phyloP scores from a whole-genome alignment of 2,113 vertebrate species.

The Seriola quinqueradiata region DNA sequence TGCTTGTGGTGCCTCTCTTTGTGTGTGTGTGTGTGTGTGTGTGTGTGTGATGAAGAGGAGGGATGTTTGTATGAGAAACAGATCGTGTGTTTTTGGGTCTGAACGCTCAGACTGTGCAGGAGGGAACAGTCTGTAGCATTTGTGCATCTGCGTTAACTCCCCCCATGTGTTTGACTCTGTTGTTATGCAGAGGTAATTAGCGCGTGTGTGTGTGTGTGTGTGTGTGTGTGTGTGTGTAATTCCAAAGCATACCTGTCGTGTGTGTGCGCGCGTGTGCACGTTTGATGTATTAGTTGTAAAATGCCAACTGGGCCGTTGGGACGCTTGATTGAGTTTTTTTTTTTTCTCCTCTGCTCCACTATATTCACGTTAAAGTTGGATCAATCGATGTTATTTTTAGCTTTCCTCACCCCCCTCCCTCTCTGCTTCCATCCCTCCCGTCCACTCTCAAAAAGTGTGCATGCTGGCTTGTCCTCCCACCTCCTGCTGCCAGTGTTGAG shows the following conservation, averaged over 20 bases:
- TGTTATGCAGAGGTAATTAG: slow-evolving; percentile 15
- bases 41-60: not conserved
- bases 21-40: slow-evolving; percentile 1
- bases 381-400: slow-evolving; percentile 57
- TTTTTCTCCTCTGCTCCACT: not conserved
- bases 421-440: not conserved
- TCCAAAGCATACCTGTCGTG: not conserved
- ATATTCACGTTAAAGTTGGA: slow-evolving; percentile 41
- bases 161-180: not conserved
- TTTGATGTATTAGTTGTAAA: slow-evolving; percentile 30
- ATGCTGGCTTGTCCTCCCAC: slow-evolving; percentile 22
- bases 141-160: not conserved
- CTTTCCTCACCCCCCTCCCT: no score
- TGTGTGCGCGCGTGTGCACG: not conserved
- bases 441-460: not conserved
- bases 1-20: not conserved
- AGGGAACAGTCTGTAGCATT: not conserved
- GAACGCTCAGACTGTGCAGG: not conserved
- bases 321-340: slow-evolving; percentile 29
- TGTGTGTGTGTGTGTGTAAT: not conserved
- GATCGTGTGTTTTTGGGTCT: not conserved
- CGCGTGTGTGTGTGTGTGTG: not conserved
- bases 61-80: not conserved
- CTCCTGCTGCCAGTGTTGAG: slow-evolving; percentile 24
- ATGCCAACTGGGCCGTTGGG: not conserved